phyloP scores from a whole-genome alignment of 2,797 vertebrate genomes.

The Hydrophis major region DNA sequence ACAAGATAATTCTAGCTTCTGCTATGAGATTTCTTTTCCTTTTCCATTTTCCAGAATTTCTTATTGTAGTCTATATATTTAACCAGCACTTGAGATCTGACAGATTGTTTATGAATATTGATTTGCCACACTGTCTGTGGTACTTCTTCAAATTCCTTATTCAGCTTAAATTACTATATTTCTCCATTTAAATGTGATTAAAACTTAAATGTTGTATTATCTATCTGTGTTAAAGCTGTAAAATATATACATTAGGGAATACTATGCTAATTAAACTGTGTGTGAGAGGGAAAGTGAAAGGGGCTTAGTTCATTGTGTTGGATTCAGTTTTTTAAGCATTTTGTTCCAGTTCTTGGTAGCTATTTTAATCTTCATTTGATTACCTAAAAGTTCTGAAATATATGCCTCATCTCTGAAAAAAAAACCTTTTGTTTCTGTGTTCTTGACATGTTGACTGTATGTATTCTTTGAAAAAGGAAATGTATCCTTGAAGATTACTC shows the following conservation, averaged over 20 bases:
- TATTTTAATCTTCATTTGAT: not conserved
- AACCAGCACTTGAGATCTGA: not conserved
- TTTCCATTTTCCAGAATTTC: not conserved
- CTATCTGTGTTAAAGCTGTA: not conserved
- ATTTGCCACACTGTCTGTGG: not conserved
- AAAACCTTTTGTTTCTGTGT: not conserved
- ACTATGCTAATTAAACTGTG: not conserved
- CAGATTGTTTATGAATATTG: not conserved
- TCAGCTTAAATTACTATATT: not conserved
- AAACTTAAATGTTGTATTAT: not conserved
- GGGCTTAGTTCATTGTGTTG: not conserved
- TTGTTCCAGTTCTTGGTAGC: not conserved
- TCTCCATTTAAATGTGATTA: not conserved
- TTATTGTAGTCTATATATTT: not conserved
- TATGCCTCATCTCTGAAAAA: not conserved
- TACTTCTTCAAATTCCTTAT: not conserved
- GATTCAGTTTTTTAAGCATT: not conserved
- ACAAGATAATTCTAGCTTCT: not conserved
- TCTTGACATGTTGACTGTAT: not conserved
- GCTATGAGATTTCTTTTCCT: not conserved
- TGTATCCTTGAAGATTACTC: not conserved
- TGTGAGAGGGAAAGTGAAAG: not conserved
- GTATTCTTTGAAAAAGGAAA: not conserved
- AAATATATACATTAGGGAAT: not conserved
- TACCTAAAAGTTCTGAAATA: not conserved